A percentile compares a stretch with the other conserved stretches of the same genome.
Conservation (phyloP, 2,113 vertebrate species). For the Mugil cephalus region DNA sequence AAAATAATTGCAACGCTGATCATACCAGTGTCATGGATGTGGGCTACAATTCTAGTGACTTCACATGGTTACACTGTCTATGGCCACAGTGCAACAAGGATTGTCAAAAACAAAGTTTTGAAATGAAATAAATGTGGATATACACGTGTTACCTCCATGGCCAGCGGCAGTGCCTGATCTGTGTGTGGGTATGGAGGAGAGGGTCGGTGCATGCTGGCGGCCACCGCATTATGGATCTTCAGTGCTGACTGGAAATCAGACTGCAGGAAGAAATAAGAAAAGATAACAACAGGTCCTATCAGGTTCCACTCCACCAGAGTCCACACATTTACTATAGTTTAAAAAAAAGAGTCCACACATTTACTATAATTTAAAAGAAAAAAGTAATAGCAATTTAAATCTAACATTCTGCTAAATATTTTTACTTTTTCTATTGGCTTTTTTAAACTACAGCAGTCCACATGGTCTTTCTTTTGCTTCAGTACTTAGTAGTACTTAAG, state of each 20-base stretch:
- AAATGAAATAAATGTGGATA: background rate
- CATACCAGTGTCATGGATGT: background rate
- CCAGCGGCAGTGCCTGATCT: conserved; percentile 89
- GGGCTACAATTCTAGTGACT: background rate
- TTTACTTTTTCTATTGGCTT: too few relatives aligned
- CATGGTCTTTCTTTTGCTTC: too few relatives aligned
- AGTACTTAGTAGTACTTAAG: too few relatives aligned
- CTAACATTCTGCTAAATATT: too few relatives aligned
- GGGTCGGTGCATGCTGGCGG: conserved; percentile 93
- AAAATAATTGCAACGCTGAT: conserved; percentile 1
- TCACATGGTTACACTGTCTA: too few relatives aligned
- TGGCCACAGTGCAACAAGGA: too few relatives aligned
- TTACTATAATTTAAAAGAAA: too few relatives aligned
- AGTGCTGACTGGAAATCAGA: conserved; percentile 96
- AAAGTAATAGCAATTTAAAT: too few relatives aligned
- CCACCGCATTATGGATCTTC: conserved; percentile 96
- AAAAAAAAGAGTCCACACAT: too few relatives aligned
- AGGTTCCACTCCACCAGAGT: background rate
- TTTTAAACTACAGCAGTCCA: too few relatives aligned
- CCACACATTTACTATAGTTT: too few relatives aligned
- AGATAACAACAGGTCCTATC: background rate
- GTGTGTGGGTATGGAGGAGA: conserved; percentile 95
- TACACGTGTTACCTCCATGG: conserved; percentile 74
- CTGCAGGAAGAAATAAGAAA: conserved; percentile 38
- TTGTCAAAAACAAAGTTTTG: too few relatives aligned